Evolutionary conservation across 2,888 invertebrate species (phyloP), one percentile per base, ranked within the genome.

Genomic region (Diachrysia chrysitis): DNA sequence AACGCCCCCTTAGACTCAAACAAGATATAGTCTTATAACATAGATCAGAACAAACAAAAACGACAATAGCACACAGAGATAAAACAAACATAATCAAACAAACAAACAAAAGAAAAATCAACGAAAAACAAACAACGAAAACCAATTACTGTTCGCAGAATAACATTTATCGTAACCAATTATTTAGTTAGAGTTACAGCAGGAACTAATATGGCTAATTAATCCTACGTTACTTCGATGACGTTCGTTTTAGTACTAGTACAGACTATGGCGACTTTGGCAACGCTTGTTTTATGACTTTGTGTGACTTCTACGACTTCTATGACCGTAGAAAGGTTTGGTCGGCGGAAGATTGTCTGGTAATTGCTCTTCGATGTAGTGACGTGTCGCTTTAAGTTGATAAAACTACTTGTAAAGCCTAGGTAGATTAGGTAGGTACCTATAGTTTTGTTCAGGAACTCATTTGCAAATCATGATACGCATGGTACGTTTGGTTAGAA

Each of bases 111-210:
- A 78, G 76, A 79, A 75, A 84, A 85, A 81, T 72, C 81, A 79
- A 64, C 71, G 56, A 53, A 71, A 75, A 70, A 76, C 76, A 83
- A 88, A 88, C 85, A 88, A 85, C 73, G 78, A 79, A 85, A 88
- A 84, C 83, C 87, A 90, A 90, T 90, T 90, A 89, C 85, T 84
- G 85, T 80, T 77, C 66, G 67, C 66, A 75, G 84, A 87, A 87
- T 87, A 90, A 87, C 85, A 86, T 87, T 87, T 87, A 86, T 84
- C 85, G 83, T 80, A 84, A 84, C 86, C 89, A 88, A 89, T 87
- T 89, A 88, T 88, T 86, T 89, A 86, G 87, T 87, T 89, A 78
- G 83, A 83, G 82, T 83, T 81, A 79, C 76, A 82, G 83, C 72
- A 76, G 80, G 71, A 84, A 84, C 81, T 85, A 85, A 85, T 87